A percentile compares a stretch with the other conserved stretches of the same genome.
phyloP scores from a whole-genome alignment of 2,888 invertebrate genomes.

The Cheilosia soror region DNA sequence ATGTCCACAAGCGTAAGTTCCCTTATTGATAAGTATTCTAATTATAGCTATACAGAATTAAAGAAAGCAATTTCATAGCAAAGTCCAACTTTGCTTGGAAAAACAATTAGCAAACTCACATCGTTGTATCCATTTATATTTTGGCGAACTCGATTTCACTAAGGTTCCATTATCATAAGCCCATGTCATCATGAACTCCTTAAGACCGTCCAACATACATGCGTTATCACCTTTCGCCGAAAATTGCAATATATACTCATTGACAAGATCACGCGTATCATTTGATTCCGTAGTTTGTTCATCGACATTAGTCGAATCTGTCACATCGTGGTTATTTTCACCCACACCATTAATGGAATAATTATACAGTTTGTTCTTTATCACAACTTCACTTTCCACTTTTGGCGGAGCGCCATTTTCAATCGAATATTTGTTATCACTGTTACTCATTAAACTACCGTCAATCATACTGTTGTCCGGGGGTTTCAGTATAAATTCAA shows the following conservation, averaged over 20 bases:
- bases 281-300: not conserved
- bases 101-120: not conserved
- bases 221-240: conserved; percentile 63
- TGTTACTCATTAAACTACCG: conserved; percentile 19
- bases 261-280: conserved; percentile 23
- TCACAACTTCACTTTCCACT: conserved; percentile 32
- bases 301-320: not conserved
- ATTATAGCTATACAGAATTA: not conserved
- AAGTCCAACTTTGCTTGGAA: too few species aligned
- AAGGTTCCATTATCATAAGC: conserved; percentile 79
- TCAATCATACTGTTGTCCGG: conserved; percentile 10
- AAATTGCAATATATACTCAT: conserved; percentile 49
- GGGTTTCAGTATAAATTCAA: conserved; percentile 1
- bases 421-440: conserved; percentile 36
- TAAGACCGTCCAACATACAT: conserved; percentile 79
- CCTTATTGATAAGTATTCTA: not conserved
- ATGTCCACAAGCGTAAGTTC: not conserved
- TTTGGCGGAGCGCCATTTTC: conserved; percentile 23
- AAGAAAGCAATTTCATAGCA: too few species aligned
- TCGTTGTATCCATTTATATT: not conserved
- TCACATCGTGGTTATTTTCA: conserved; percentile 10
- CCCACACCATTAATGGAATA: conserved; percentile 28
- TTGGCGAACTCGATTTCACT: not conserved
- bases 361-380: conserved; percentile 29
- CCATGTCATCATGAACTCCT: conserved; percentile 79